These are phyloP conservation scores for Pollenia angustigena DNA, from an alignment of 2,888 invertebrate genomes.

Conservation along the genomic window DNA sequence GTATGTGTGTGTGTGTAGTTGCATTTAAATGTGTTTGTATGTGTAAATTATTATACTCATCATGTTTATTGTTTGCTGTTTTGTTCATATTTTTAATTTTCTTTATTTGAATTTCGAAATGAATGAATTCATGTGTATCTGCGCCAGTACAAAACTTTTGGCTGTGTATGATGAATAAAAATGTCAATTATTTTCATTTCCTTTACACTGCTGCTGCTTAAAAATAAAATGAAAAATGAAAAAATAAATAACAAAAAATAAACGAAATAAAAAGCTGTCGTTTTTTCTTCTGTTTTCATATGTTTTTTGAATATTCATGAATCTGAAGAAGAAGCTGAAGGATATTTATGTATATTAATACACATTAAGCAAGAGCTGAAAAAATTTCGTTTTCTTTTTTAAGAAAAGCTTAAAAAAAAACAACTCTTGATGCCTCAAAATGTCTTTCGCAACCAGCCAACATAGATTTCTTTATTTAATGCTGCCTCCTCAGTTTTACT, in stretches of 20 bases:
- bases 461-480: constrained; percentile 41
- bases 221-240: not conserved
- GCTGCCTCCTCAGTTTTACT: constrained; percentile 45
- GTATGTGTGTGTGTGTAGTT: not conserved
- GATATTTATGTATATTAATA: constrained; percentile 44
- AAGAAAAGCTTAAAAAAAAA: not conserved
- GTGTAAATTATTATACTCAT: constrained; percentile 54
- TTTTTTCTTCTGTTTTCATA: constrained; percentile 35
- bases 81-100: constrained; percentile 33
- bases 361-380: constrained; percentile 36
- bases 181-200: constrained; percentile 70
- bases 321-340: constrained; percentile 39
- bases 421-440: not conserved
- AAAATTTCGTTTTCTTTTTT: constrained; percentile 44
- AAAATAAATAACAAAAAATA: constrained; percentile 31
- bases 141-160: not conserved
- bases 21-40: not conserved
- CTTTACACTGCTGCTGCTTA: constrained; percentile 46
- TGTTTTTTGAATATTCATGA: constrained; percentile 62
- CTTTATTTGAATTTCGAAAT: constrained; percentile 16
- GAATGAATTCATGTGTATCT: not conserved
- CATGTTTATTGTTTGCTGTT: constrained; percentile 37
- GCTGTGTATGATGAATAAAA: constrained; percentile 64
- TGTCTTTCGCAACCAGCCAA: constrained; percentile 20
- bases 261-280: constrained; percentile 59